phyloP scores from a whole-genome alignment of 2,888 invertebrate species.

The Chrysolina oricalcia region DNA sequence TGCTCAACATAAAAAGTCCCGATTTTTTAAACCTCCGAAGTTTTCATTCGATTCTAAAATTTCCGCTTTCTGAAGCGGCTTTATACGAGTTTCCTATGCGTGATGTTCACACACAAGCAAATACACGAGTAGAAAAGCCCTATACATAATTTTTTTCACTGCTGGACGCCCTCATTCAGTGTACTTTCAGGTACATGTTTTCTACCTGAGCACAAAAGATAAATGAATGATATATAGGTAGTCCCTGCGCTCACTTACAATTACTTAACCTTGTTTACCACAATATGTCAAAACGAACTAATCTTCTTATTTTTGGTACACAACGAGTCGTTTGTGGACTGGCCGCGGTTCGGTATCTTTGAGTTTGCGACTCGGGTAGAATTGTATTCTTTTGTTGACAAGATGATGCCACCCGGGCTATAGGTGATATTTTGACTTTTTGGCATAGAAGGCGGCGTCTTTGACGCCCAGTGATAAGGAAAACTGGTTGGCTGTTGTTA shows the following conservation, averaged over 20 bases:
- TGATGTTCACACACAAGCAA: constrained; percentile 2
- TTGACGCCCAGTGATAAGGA: constrained; percentile 60
- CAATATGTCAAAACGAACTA: constrained; percentile 71
- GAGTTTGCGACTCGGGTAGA: constrained; percentile 39
- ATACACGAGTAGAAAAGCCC: constrained; percentile 8
- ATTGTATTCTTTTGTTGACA: constrained; percentile 53
- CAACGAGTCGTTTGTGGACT: constrained; percentile 42
- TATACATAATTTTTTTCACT: not conserved
- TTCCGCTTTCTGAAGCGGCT: not conserved
- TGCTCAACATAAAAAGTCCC: not conserved
- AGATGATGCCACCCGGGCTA: constrained; percentile 60
- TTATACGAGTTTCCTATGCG: not conserved
- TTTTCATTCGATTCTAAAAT: not conserved
- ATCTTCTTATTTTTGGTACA: constrained; percentile 63
- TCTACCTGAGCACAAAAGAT: constrained; percentile 57
- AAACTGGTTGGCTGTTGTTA: constrained; percentile 47
- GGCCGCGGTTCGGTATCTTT: constrained; percentile 48
- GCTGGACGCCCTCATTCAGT: constrained; percentile 27
- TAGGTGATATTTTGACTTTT: constrained; percentile 60
- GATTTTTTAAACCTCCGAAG: not conserved
- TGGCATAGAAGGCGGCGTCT: constrained; percentile 59
- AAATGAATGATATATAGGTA: constrained; percentile 62
- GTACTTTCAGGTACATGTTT: constrained; percentile 41
- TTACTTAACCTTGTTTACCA: constrained; percentile 71
- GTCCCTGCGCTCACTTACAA: constrained; percentile 62